Conservation (phyloP, 2,888 invertebrate species). For the Dyspetes luteomarginatus region DNA sequence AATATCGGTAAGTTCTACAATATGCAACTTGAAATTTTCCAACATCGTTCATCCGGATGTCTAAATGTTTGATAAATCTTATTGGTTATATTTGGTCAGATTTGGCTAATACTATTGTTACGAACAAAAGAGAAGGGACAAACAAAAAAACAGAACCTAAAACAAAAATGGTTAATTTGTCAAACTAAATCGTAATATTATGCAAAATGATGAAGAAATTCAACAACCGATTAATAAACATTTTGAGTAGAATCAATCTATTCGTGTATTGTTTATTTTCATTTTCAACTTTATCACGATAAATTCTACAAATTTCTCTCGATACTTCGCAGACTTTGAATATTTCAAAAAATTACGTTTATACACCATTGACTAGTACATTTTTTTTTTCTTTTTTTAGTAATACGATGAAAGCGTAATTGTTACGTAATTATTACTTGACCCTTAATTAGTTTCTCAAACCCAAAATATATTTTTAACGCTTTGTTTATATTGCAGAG, state of each 20-base stretch:
- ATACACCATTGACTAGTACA: slow-evolving; percentile 66
- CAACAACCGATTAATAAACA: slow-evolving; percentile 45
- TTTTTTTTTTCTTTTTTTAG: slow-evolving; percentile 43
- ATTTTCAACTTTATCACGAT: slow-evolving; percentile 52
- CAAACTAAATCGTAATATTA: slow-evolving; percentile 46
- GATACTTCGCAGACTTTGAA: slow-evolving; percentile 25
- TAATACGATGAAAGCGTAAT: slow-evolving; percentile 50
- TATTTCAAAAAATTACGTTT: slow-evolving; percentile 49
- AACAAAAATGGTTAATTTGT: slow-evolving; percentile 29
- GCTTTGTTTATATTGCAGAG: not conserved
- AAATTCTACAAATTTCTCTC: slow-evolving; percentile 35
- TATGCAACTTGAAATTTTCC: slow-evolving; percentile 44
- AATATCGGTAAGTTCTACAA: slow-evolving; percentile 53
- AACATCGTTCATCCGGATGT: slow-evolving; percentile 10
- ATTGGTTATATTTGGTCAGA: slow-evolving; percentile 58
- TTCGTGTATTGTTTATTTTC: slow-evolving; percentile 23
- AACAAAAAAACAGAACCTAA: slow-evolving; percentile 15
- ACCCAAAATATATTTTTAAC: slow-evolving; percentile 1
- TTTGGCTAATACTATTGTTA: slow-evolving; percentile 47
- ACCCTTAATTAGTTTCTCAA: slow-evolving; percentile 19
- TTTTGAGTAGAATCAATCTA: slow-evolving; percentile 37
- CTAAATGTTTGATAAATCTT: slow-evolving; percentile 23
- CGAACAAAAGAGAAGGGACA: slow-evolving; percentile 6
- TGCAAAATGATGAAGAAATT: slow-evolving; percentile 16
- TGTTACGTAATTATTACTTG: slow-evolving; percentile 34